Percentiles rank a stretch among this genome's conserved stretches.
Conservation (phyloP, 2,113 vertebrate species). For the Laticauda colubrina region DNA sequence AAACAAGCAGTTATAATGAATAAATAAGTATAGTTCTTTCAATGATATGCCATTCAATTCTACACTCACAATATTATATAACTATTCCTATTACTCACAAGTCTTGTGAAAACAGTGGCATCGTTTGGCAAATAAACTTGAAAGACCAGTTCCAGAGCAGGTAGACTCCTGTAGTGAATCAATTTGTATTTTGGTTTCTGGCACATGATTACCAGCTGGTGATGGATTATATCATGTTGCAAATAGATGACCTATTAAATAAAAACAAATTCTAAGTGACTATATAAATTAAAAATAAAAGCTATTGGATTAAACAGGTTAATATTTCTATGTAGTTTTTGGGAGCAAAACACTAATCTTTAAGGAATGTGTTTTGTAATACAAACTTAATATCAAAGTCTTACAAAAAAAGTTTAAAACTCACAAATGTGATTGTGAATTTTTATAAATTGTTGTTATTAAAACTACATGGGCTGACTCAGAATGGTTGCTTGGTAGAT, state of each 20-base stretch:
- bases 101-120: slow-evolving; percentile 7
- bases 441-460: neutral
- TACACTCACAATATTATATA: slow-evolving; percentile 1
- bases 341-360: neutral
- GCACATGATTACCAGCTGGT: slow-evolving; percentile 37
- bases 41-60: neutral
- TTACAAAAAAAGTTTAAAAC: neutral
- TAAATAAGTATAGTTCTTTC: neutral
- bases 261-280: slow-evolving; percentile 26
- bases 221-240: slow-evolving; percentile 13
- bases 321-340: neutral
- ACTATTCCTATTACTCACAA: slow-evolving; percentile 22
- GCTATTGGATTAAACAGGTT: neutral
- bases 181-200: slow-evolving; percentile 29
- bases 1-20: neutral
- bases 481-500: neutral
- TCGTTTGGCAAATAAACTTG: slow-evolving; percentile 27
- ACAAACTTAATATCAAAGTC: neutral
- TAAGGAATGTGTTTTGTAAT: neutral
- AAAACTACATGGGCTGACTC: neutral
- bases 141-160: slow-evolving; percentile 27
- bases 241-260: slow-evolving; percentile 49
- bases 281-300: neutral
- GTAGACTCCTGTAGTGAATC: slow-evolving; percentile 39
- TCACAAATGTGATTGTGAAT: neutral